Percentiles rank a stretch among this genome's conserved stretches.
Conservation (phyloP, 1,140 invertebrate genomes). For the Diabrotica undecimpunctata region DNA sequence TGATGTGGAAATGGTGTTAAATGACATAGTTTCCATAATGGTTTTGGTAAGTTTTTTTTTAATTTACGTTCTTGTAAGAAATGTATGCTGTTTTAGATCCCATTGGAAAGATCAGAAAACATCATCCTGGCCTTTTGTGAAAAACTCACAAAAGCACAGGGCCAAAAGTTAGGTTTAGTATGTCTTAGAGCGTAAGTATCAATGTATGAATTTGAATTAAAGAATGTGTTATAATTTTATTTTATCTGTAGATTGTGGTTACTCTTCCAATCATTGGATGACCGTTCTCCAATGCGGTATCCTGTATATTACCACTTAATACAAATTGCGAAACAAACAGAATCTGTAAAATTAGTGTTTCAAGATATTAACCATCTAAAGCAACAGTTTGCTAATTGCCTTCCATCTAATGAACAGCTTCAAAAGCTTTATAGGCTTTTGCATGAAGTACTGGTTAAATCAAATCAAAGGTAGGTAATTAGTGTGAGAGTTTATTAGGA, state of each 20-base stretch:
- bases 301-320: constrained; percentile 90
- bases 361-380: constrained; percentile 77
- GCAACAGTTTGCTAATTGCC: constrained; percentile 76
- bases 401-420: constrained; percentile 85
- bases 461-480: constrained; percentile 60
- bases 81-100: constrained; percentile 56
- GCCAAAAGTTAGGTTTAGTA: constrained; percentile 73
- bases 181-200: constrained; percentile 80
- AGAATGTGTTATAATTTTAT: background rate
- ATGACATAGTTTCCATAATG: constrained; percentile 91
- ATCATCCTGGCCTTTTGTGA: constrained; percentile 89
- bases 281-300: constrained; percentile 79
- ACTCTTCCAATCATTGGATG: constrained; percentile 86
- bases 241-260: constrained; percentile 65
- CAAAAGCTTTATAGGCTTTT: constrained; percentile 86
- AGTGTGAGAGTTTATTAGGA: background rate
- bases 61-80: too few relatives aligned
- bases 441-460: constrained; percentile 79
- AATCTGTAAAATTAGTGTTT: constrained; percentile 79
- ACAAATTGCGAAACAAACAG: constrained; percentile 81
- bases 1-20: constrained; percentile 79
- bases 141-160: constrained; percentile 87
- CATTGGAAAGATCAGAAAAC: constrained; percentile 82
- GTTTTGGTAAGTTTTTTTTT: constrained; percentile 71
- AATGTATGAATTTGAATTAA: constrained; percentile 12